Base-by-base conservation (phyloP, 2,113 vertebrate genomes). In the Maccullochella peelii region DNA sequence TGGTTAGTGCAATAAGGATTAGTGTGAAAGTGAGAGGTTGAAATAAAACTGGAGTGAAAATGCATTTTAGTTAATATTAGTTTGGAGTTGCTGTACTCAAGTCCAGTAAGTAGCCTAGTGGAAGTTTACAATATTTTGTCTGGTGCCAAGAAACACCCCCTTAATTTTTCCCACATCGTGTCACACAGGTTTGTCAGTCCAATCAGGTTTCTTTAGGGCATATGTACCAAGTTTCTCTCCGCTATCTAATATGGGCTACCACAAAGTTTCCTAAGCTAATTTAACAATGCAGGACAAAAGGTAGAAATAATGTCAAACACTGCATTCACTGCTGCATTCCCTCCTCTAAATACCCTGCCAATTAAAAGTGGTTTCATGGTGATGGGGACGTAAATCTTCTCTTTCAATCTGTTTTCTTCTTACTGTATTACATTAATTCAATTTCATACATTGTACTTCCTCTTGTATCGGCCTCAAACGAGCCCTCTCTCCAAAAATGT, bases 401-500 rank as follows among this genome's bases (percentile, higher is more conserved):
- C 3, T 52, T 20, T 23, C 2, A 50, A 20, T 18, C 1, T 20
- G 1, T 10, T 11, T 18, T 44, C 16, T 18, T 57, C 25, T n/a
- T 50, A 20, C 23, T 47, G 4, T 20, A 12, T 25, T 54, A 8
- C 16, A 49, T 42, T 38, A 20, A 6, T 16, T 63, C 10, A 47
- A 38, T 57, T 30, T 8, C 2, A 47, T 40, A 15, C 8, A 10
- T 50, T 74, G 21, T 55, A 15, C 72, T 44, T 5, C 5, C 8
- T 1, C 42, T 21, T 49, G 5, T 1, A 15, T 30, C 4, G 4
- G 36, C 67, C 42, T 69, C 30, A 42, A 1, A 4, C 27, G 16
- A 68, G 66, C 30, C 30, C 21, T 30, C 8, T 44, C 10, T 30
- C 30, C 16, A 18, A 55, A 62, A 21, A 74, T 77, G 36, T 88